Evolutionary conservation across 2,113 vertebrate species (phyloP).

Genomic region (Halcyon senegalensis): DNA sequence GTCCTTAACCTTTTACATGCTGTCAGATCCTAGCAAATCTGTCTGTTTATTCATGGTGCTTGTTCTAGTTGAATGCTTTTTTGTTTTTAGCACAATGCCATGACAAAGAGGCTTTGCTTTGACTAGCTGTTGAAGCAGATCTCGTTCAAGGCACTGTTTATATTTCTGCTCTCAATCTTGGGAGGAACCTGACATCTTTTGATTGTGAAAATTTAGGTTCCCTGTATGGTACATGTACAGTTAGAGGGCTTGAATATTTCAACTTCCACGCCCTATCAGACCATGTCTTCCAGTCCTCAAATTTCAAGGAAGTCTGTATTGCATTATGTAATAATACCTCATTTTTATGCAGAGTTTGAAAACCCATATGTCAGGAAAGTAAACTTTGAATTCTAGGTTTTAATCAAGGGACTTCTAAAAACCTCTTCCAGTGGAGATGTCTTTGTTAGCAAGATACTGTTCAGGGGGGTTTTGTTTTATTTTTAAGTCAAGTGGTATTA

Average conservation of each 20-base stretch:
- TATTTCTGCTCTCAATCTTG: not conserved
- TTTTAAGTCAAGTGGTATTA: not conserved
- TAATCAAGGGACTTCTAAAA: not conserved
- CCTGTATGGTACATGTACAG: not conserved
- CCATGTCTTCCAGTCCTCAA: not conserved
- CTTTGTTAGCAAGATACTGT: not conserved
- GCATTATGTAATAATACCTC: not conserved
- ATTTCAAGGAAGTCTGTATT: not conserved
- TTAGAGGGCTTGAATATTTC: not conserved
- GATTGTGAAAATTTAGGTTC: not conserved
- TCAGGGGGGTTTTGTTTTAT: not conserved
- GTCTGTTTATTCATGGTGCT: not conserved
- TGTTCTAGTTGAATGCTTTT: not conserved
- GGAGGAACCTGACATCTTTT: not conserved
- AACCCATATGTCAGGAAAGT: not conserved
- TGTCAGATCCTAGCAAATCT: not conserved
- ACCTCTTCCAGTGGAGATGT: not conserved
- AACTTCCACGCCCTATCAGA: not conserved
- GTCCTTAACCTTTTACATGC: not conserved
- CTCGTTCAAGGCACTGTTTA: not conserved
- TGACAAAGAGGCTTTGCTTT: not conserved
- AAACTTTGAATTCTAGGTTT: not conserved
- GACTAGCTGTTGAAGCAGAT: not conserved
- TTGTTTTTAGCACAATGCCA: not conserved
- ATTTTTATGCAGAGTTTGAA: not conserved